Evolutionary conservation across 2,797 vertebrate genomes (phyloP).

Genomic region (Schizopygopsis malacanthus): DNA sequence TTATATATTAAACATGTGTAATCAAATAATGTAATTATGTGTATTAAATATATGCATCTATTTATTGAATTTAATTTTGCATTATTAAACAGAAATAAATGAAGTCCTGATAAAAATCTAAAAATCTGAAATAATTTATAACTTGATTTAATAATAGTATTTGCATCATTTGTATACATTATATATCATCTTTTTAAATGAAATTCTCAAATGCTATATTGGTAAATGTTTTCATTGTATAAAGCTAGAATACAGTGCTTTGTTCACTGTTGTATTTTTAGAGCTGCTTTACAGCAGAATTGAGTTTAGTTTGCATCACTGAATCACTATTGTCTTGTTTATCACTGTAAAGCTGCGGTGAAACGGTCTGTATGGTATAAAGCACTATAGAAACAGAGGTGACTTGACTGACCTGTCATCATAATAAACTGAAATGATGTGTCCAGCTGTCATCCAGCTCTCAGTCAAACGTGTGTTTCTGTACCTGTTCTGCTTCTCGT

Average conservation of each 20-base stretch:
- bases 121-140: not conserved
- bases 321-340: not conserved
- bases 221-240: not conserved
- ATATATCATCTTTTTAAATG: not conserved
- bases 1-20: not conserved
- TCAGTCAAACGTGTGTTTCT: not conserved
- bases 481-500: constrained; percentile 94
- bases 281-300: not conserved
- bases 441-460: not conserved
- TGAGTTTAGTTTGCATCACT: not conserved
- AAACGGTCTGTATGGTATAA: not conserved
- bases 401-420: not conserved
- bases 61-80: not conserved
- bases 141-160: not conserved
- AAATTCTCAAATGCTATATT: not conserved
- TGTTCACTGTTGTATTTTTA: too few relatives aligned
- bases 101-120: not conserved
- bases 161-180: not conserved
- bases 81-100: not conserved
- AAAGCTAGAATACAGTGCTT: not conserved
- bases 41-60: not conserved
- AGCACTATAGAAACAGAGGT: not conserved
- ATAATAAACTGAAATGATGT: not conserved
- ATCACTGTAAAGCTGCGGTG: not conserved
- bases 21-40: not conserved